Base-by-base conservation (phyloP, 2,113 vertebrate genomes). In the Scatophagus argus region DNA sequence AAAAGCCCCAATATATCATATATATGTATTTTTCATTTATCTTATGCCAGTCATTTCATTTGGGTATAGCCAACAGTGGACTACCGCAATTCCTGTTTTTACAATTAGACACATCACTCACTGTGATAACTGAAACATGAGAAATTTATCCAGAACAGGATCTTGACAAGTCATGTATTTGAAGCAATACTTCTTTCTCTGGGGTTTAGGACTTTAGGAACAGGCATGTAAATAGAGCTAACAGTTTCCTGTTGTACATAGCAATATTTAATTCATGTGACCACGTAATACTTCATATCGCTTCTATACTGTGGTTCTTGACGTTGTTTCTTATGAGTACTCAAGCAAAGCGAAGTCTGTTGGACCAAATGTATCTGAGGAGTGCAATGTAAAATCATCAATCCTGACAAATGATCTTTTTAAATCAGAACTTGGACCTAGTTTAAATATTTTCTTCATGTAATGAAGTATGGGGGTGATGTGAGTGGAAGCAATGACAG, bases 211-310 rank as follows among this genome's bases (percentile, higher is more conserved):
- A 51, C 49, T 1, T 16, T 8, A 31, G 66, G 46, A 56, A 66
- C 59, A 65, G 29, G 47, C 25, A 21, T 34, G 32, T 25, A 14
- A 34, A 58, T 34, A 64, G 32, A 56, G 32, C 43, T 52, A 11
- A 43, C 47, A n/a, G 41, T 47, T 63, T 61, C 34, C 54, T 49
- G 44, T 77, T 11, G 25, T 60, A 66, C 32, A 25, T 2, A 23
- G 3, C 6, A 39, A 75, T 66, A 51, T 49, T 74, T 3, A 71
- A 46, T 23, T 74, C 29, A 17, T 13, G 25, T 36, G 43, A 32
- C 39, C 36, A 36, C 10, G 49, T 16, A 63, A n/a, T 41, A 58
- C 41, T 43, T 13, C 43, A 62, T 10, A 44, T 62, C 44, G 31
- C 32, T 31, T 54, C 43, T 68, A 29, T 52, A 19, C n/a, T 46